Evolutionary conservation across 2,888 invertebrate genomes (phyloP).

Genomic region (Phrixothrix hirtus): DNA sequence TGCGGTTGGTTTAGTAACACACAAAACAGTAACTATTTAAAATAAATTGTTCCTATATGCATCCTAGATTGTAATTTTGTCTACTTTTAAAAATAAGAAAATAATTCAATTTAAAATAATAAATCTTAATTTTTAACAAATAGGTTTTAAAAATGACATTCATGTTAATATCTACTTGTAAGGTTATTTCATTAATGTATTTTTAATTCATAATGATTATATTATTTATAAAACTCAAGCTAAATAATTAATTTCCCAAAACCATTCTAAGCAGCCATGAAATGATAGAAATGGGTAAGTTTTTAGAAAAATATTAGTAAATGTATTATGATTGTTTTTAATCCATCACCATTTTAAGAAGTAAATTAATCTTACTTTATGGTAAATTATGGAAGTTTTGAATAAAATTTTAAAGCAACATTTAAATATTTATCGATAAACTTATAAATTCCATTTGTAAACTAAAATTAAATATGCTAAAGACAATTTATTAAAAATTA

Average conservation of each 20-base stretch:
- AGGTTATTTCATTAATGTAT: not conserved
- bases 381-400: too few relatives aligned
- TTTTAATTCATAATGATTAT: not conserved
- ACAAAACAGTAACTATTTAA: slow-evolving; percentile 1
- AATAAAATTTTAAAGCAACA: too few relatives aligned
- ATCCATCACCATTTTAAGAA: slow-evolving; percentile 2
- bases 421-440: too few relatives aligned
- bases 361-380: not conserved
- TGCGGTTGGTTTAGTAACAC: slow-evolving; percentile 19
- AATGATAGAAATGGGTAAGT: not conserved
- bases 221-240: not conserved
- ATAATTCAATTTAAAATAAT: not conserved
- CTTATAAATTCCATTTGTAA: not conserved
- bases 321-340: not conserved
- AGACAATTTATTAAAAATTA: not conserved
- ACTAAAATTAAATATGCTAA: not conserved
- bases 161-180: not conserved
- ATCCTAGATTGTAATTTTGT: slow-evolving; percentile 17
- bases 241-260: not conserved
- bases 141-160: not conserved
- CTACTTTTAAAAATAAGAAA: not conserved
- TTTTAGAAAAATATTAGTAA: not conserved
- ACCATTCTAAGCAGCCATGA: not conserved
- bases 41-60: slow-evolving; percentile 13
- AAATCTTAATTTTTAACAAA: not conserved